These are phyloP conservation scores for Hypolimnas misippus DNA, from an alignment of 2,888 invertebrate species.

Conservation along the genomic window DNA sequence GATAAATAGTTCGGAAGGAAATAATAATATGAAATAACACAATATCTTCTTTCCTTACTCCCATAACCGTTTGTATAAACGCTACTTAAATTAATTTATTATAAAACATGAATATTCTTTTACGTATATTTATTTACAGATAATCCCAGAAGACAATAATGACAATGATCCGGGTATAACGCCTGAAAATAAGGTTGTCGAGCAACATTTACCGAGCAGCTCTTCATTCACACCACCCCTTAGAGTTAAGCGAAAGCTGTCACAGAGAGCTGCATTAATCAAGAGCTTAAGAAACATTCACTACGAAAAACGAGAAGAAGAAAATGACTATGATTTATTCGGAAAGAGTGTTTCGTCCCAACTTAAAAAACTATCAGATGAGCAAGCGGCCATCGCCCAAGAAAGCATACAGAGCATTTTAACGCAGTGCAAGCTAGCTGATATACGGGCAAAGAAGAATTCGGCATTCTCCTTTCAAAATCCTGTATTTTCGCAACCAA, in stretches of 20 bases:
- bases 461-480: constrained; percentile 17
- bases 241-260: constrained; percentile 42
- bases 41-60: no score
- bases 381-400: constrained; percentile 44
- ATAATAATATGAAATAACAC: no score
- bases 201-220: constrained; percentile 36
- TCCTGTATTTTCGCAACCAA: constrained; percentile 40
- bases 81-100: no score
- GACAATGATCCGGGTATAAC: constrained; percentile 37
- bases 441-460: constrained; percentile 34
- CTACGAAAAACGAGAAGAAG: constrained; percentile 33
- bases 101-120: no score
- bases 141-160: constrained; percentile 37
- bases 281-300: constrained; percentile 30
- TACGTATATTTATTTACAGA: no score
- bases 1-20: no score
- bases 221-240: constrained; percentile 40
- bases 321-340: constrained; percentile 37
- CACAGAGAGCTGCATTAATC: constrained; percentile 40
- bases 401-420: constrained; percentile 44
- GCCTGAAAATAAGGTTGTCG: constrained; percentile 38
- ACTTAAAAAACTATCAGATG: constrained; percentile 42
- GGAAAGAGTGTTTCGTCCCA: constrained; percentile 41
- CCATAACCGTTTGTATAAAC: no score
- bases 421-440: constrained; percentile 40